Evolutionary conservation across 2,888 invertebrate genomes (phyloP).

Genomic region (Chydorus sphaericus): DNA sequence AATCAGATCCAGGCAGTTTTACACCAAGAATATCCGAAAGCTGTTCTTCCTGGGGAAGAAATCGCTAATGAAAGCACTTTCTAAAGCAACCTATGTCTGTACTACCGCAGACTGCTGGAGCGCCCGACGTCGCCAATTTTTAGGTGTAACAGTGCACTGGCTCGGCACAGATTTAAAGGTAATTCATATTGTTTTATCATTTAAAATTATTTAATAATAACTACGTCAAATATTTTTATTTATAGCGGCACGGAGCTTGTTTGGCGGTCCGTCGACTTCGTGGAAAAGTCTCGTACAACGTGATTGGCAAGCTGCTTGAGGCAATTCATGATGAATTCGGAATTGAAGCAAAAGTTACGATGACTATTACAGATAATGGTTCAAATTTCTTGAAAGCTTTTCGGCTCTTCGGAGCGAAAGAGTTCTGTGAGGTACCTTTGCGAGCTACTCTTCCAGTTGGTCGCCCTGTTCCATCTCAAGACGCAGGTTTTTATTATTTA

Average conservation of each 20-base stretch:
- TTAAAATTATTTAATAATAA: too few relatives aligned
- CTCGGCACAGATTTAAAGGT: background rate
- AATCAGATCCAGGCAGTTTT: too few relatives aligned
- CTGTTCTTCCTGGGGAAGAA: too few relatives aligned
- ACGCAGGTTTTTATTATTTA: too few relatives aligned
- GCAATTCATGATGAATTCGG: background rate
- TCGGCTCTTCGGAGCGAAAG: background rate
- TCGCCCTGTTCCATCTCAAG: too few relatives aligned
- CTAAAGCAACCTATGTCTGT: background rate
- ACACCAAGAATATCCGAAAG: too few relatives aligned
- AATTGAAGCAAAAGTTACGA: background rate
- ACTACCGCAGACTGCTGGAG: background rate
- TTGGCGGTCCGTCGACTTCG: background rate
- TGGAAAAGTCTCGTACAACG: background rate
- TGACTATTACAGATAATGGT: background rate
- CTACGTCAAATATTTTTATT: too few relatives aligned
- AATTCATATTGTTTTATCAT: too few relatives aligned
- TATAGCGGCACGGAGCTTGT: background rate
- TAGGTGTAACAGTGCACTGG: background rate
- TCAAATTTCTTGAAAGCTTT: background rate
- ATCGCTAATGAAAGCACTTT: too few relatives aligned
- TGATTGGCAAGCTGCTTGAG: background rate
- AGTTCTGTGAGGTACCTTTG: too few relatives aligned
- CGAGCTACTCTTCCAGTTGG: too few relatives aligned
- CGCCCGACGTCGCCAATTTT: background rate